Conservation (phyloP, 2,888 invertebrate genomes). For the Noctuana brunneofusca region DNA sequence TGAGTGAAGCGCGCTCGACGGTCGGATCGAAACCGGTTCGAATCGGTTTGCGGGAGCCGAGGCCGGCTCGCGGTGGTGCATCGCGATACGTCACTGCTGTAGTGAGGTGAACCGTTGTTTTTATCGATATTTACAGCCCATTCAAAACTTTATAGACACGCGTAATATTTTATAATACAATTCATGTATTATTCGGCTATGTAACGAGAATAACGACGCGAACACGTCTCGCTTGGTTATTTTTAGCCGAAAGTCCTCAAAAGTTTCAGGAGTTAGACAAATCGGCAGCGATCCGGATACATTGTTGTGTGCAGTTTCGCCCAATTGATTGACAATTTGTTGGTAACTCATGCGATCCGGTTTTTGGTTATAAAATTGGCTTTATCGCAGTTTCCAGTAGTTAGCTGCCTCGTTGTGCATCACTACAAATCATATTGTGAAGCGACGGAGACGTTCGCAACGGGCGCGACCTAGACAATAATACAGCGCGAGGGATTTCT, state of each 20-base stretch:
- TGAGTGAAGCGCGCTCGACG: constrained; percentile 64
- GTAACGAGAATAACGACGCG: background rate
- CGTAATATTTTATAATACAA: constrained; percentile 1
- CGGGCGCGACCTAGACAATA: constrained; percentile 41
- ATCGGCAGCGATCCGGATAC: constrained; percentile 54
- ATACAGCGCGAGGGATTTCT: constrained; percentile 14
- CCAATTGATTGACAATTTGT: constrained; percentile 52
- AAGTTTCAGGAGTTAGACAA: constrained; percentile 30
- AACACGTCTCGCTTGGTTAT: constrained; percentile 21
- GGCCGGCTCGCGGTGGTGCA: constrained; percentile 74
- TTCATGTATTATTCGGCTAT: background rate
- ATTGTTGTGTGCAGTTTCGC: constrained; percentile 50
- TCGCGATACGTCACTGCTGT: constrained; percentile 51
- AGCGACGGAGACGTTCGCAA: constrained; percentile 8
- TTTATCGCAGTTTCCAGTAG: constrained; percentile 27
- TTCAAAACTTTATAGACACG: background rate
- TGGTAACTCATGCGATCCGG: constrained; percentile 49
- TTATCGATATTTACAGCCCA: constrained; percentile 39
- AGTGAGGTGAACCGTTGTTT: constrained; percentile 59
- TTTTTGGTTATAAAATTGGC: constrained; percentile 42
- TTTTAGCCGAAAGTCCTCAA: constrained; percentile 38
- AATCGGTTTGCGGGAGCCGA: constrained; percentile 72
- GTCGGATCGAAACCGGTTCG: constrained; percentile 75
- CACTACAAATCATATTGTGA: constrained; percentile 34
- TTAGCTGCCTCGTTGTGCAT: constrained; percentile 20